Evolutionary conservation across 2,113 vertebrate genomes (phyloP).

Genomic region (Kryptolebias marmoratus): DNA sequence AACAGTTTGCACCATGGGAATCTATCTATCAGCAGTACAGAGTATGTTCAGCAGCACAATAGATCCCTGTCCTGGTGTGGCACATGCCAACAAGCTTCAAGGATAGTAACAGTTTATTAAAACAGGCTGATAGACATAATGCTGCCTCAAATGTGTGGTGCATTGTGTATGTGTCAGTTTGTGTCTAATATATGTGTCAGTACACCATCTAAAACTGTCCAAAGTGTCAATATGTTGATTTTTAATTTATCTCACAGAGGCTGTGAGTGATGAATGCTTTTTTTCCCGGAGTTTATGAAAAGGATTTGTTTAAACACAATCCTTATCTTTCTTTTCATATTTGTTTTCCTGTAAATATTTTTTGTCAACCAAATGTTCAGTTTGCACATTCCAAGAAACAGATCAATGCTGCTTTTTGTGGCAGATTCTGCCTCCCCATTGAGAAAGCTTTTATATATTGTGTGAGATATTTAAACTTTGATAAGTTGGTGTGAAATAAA

Average conservation of each 20-base stretch:
- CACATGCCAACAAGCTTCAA: slow-evolving; percentile 19
- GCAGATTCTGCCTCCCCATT: slow-evolving; percentile 14
- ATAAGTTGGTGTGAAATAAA: not conserved
- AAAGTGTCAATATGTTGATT: slow-evolving; percentile 16
- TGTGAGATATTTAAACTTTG: not conserved
- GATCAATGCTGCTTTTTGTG: slow-evolving; percentile 25
- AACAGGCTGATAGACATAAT: not conserved
- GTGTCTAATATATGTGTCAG: not conserved
- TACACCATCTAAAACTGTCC: slow-evolving; percentile 5
- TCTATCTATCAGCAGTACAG: not conserved
- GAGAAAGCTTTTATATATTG: slow-evolving; percentile 4
- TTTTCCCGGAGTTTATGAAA: slow-evolving; percentile 5
- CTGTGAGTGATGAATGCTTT: slow-evolving; percentile 1
- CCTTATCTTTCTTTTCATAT: slow-evolving; percentile 8
- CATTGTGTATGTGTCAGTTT: not conserved
- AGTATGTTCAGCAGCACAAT: slow-evolving; percentile 18
- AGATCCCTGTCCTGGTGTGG: slow-evolving; percentile 2
- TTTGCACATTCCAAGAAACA: slow-evolving; percentile 26
- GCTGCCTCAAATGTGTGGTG: not conserved
- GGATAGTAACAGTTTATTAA: slow-evolving; percentile 23
- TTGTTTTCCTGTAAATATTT: slow-evolving; percentile 13
- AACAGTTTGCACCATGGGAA: slow-evolving; percentile 10
- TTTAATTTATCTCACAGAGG: slow-evolving; percentile 16
- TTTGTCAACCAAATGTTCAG: slow-evolving; percentile 30
- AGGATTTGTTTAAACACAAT: slow-evolving; percentile 17